These are phyloP conservation scores for Typhlichthys subterraneus DNA, from an alignment of 2,797 vertebrate species.

Conservation along the genomic window DNA sequence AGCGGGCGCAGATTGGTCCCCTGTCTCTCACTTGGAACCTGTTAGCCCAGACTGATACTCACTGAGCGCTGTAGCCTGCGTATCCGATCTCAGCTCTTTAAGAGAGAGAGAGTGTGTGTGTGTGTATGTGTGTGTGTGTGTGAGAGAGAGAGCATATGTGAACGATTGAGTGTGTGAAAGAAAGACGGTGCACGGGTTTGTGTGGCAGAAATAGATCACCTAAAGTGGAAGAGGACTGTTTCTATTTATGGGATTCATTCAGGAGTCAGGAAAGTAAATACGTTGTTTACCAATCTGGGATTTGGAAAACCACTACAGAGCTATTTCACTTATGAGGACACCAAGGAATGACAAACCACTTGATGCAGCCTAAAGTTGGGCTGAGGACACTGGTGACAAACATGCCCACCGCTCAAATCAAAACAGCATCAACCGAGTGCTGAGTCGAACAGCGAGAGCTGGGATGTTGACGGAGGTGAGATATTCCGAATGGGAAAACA, in stretches of 20 bases:
- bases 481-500: constrained; percentile 43
- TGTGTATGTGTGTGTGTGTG: constrained; percentile 2
- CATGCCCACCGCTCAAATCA: constrained; percentile 64
- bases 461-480: constrained; percentile 48
- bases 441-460: constrained; percentile 36
- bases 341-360: constrained; percentile 14
- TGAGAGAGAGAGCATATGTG: not conserved
- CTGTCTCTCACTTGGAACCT: constrained; percentile 45
- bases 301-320: too few relatives aligned
- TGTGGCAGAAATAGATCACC: constrained; percentile 15
- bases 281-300: constrained; percentile 51
- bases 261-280: constrained; percentile 45
- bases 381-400: constrained; percentile 42
- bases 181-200: not conserved
- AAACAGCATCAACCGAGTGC: constrained; percentile 42
- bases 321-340: constrained; percentile 19
- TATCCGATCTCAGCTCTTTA: constrained; percentile 24
- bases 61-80: constrained; percentile 47
- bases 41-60: constrained; percentile 44
- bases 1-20: constrained; percentile 38
- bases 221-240: constrained; percentile 44
- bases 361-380: constrained; percentile 11
- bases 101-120: constrained; percentile 14
- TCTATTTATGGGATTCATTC: constrained; percentile 40
- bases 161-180: constrained; percentile 21